A percentile compares a stretch with the other conserved stretches of the same genome.
Conservation (phyloP, 2,113 vertebrate species). For the Mixornis gularis region DNA sequence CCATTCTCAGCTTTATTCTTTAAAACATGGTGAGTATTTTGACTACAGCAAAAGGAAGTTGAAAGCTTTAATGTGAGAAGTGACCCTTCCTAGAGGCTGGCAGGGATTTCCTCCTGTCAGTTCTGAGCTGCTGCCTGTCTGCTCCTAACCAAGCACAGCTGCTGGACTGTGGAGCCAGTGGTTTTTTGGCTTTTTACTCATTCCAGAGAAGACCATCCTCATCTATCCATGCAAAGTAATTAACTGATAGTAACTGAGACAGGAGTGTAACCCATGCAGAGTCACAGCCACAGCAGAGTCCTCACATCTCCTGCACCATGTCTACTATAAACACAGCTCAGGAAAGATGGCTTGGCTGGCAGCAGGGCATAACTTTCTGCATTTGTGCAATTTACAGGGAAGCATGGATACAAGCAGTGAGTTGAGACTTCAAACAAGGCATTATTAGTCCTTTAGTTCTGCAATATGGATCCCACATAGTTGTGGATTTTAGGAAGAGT, state of each 20-base stretch:
- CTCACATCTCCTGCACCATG: neutral
- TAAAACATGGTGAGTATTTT: neutral
- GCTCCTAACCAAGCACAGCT: neutral
- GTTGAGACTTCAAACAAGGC: neutral
- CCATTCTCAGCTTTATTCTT: neutral
- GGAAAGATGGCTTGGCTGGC: neutral
- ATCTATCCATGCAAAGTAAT: neutral
- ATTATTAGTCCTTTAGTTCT: neutral
- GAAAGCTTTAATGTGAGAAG: neutral
- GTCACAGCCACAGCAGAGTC: neutral
- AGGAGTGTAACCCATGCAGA: neutral
- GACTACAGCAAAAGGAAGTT: neutral
- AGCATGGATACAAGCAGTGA: neutral
- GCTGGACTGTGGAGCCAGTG: neutral
- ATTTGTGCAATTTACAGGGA: neutral
- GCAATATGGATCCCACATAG: rapidly evolving
- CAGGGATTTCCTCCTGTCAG: neutral
- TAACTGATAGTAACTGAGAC: neutral
- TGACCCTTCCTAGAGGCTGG: neutral
- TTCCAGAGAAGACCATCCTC: neutral
- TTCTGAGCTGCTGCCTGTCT: neutral
- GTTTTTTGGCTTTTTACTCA: neutral
- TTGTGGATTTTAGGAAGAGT: neutral
- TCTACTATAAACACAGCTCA: neutral
- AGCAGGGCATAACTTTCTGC: neutral